Evolutionary conservation across 2,888 invertebrate species (phyloP).

Genomic region (Callimorpha dominula): DNA sequence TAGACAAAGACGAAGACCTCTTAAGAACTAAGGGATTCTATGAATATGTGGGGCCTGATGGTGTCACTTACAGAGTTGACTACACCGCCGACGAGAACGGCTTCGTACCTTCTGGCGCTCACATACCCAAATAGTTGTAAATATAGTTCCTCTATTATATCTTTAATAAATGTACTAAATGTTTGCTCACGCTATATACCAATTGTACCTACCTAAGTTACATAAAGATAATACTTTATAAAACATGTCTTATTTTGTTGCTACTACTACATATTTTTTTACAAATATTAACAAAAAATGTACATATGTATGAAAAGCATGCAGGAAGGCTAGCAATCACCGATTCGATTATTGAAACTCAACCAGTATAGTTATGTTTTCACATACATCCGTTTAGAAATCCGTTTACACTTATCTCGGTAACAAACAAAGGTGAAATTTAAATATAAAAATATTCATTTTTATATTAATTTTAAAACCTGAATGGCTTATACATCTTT

Average conservation of each 20-base stretch:
- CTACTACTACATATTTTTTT: neutral
- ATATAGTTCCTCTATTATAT: constrained; percentile 23
- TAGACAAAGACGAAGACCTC: constrained; percentile 63
- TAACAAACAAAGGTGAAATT: too few species aligned
- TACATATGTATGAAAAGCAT: neutral
- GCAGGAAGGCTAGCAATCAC: neutral
- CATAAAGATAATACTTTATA: neutral
- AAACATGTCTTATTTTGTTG: neutral
- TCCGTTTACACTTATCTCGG: too few species aligned
- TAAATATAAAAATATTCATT: too few species aligned
- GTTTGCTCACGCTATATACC: neutral
- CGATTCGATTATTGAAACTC: too few species aligned
- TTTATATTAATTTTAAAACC: too few species aligned
- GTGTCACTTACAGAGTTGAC: constrained; percentile 80
- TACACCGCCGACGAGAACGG: constrained; percentile 83
- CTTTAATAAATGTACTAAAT: neutral
- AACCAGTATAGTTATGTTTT: too few species aligned
- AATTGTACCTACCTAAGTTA: neutral
- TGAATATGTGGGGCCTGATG: constrained; percentile 79
- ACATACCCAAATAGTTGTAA: constrained; percentile 69
- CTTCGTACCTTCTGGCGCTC: constrained; percentile 72
- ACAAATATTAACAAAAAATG: neutral
- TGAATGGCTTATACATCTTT: too few species aligned
- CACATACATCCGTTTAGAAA: too few species aligned
- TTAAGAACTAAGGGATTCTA: constrained; percentile 78